Evolutionary conservation across 2,888 invertebrate genomes (phyloP).

Genomic region (Bombylius major): DNA sequence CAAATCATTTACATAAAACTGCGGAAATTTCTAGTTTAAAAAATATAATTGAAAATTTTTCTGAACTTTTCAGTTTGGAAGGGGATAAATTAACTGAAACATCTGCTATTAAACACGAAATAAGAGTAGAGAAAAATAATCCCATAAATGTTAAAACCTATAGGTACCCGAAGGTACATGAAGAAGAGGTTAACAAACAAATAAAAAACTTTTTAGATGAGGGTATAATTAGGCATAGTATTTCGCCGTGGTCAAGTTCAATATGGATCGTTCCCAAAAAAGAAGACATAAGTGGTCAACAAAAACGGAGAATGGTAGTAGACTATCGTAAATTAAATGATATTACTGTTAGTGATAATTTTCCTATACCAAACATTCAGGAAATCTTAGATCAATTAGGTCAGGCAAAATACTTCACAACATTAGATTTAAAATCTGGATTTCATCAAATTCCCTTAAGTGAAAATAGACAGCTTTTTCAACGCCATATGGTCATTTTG

Average conservation of each 20-base stretch:
- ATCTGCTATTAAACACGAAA: too few relatives aligned
- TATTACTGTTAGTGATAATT: background rate
- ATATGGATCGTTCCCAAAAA: constrained; percentile 23
- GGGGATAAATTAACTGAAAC: too few relatives aligned
- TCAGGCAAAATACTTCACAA: constrained; percentile 25
- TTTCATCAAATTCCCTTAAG: background rate
- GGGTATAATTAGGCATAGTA: constrained; percentile 19
- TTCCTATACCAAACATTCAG: constrained; percentile 3
- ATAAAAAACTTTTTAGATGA: constrained; percentile 20
- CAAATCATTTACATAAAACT: too few relatives aligned
- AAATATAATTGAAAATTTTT: too few relatives aligned
- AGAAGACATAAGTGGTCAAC: constrained; percentile 18
- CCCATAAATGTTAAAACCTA: background rate
- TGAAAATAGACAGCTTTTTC: constrained; percentile 25
- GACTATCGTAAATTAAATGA: background rate
- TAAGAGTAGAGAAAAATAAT: background rate
- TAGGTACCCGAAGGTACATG: background rate
- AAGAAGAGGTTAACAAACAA: constrained; percentile 13
- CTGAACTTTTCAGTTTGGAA: too few relatives aligned
- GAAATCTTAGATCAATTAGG: constrained; percentile 28
- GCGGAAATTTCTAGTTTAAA: too few relatives aligned
- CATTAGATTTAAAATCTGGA: constrained; percentile 18
- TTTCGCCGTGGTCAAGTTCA: constrained; percentile 15
- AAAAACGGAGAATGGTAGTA: background rate
- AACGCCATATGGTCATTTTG: constrained; percentile 18